Base-by-base conservation (phyloP, 2,888 invertebrate genomes). In the Polydrusus pterygomalis region DNA sequence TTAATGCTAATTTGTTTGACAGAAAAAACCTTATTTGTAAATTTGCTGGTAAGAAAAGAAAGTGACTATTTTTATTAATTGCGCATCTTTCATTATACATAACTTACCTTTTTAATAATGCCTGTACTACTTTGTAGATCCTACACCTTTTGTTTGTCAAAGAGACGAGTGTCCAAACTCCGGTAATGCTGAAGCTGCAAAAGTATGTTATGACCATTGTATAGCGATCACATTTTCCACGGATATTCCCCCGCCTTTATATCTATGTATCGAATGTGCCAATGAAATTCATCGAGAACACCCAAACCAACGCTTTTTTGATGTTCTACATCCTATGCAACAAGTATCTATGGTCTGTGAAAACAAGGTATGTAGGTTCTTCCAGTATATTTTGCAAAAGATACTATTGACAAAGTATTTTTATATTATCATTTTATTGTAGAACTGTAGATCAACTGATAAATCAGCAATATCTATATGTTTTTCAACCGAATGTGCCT, bases 401-500 rank as follows among this genome's bases (percentile, higher is more conserved):
- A 11, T 73, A 58, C 62, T 56, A 38, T 51, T 30, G 45, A 63
- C 60, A 45, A 45, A 45, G 15, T 25, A 25, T 25, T 25, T 25
- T 3, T 25, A 25, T 51, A 45, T 10, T 15, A 60, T 63, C 40
- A 0, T 63, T 56, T 6, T 30, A 15, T 78, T 74, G n/a, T 70
- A 97, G 95, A 98, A 97, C 86, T 99, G 99, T 85, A 93, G 96
- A 62, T 95, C 97, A 0, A 90, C 92, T 0, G 96, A 97, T 82
- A 98, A 97, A 87, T 93, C 95, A 2, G 98, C 98, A 0, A 94
- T 97, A 78, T 96, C 97, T 10, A 97, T 98, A 63, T 99, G 99
- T 86, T 99, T 99, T 87, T 96, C 97, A 0, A 95, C 94, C 60
- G 99, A 99, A 87, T 99, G 99, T 86, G 97, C 97, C 49, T 96